Conservation (phyloP, 2,113 vertebrate species). For the Elephas maximus region DNA sequence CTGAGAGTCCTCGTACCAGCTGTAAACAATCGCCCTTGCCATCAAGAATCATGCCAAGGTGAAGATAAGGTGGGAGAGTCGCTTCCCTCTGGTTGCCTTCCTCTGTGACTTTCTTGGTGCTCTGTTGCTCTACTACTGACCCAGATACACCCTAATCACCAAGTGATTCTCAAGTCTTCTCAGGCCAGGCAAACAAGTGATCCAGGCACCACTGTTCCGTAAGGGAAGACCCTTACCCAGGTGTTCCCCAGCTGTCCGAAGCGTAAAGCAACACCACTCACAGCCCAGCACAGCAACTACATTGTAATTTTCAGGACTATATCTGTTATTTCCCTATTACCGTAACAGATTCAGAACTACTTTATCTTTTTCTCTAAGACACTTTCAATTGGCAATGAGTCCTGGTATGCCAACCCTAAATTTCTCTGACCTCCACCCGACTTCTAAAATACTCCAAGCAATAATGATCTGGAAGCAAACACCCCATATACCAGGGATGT, state of each 20-base stretch:
- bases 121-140: background rate
- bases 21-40: background rate
- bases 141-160: background rate
- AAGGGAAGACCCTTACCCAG: background rate
- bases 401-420: background rate
- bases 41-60: background rate
- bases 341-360: background rate
- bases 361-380: background rate
- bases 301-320: slow-evolving; percentile 14
- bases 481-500: background rate
- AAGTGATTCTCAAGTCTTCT: background rate
- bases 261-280: background rate
- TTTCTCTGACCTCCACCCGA: background rate
- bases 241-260: background rate
- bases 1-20: background rate
- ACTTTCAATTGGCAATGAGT: slow-evolving; percentile 21
- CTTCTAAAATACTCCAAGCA: background rate
- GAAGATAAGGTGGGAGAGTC: background rate
- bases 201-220: background rate
- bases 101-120: background rate
- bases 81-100: background rate
- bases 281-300: background rate
- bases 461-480: slow-evolving; percentile 35
- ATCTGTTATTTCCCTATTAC: background rate
- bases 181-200: background rate